Evolutionary conservation across 2,888 invertebrate genomes (phyloP).

Genomic region (Thalpophila matura): DNA sequence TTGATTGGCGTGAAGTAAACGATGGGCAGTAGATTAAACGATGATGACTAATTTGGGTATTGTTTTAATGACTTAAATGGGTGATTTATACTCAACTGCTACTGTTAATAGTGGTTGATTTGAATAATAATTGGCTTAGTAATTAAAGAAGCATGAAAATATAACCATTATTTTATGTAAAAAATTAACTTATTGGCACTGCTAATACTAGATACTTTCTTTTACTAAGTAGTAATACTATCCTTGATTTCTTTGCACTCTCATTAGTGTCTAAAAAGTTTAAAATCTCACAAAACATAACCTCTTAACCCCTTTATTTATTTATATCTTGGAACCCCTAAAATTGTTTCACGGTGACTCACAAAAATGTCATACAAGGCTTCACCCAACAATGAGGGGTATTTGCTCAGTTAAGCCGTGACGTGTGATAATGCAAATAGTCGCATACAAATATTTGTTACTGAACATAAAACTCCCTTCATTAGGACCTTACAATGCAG

Average conservation of each 20-base stretch:
- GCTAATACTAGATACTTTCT: no score
- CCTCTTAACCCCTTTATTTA: not conserved
- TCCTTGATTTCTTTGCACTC: no score
- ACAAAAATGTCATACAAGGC: slow-evolving; percentile 33
- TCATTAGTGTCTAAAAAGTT: not conserved
- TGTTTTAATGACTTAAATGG: no score
- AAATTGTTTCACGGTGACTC: slow-evolving; percentile 43
- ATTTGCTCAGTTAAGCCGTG: slow-evolving; percentile 36
- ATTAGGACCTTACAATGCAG: slow-evolving; percentile 62
- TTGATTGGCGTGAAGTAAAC: not conserved
- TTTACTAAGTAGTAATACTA: no score
- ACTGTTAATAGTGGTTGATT: no score
- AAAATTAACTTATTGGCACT: no score
- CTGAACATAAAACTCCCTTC: slow-evolving; percentile 64
- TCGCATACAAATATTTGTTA: slow-evolving; percentile 57
- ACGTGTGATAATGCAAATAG: slow-evolving; percentile 63
- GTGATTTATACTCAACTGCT: no score
- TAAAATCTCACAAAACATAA: not conserved
- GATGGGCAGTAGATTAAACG: not conserved
- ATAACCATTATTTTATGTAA: no score
- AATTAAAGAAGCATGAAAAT: no score
- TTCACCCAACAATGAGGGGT: slow-evolving; percentile 26
- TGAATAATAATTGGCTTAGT: no score
- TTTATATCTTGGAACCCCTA: not conserved
- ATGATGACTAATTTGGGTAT: not conserved